Base-by-base conservation (phyloP, 2,113 vertebrate species). In the Acrocephalus kingi region DNA sequence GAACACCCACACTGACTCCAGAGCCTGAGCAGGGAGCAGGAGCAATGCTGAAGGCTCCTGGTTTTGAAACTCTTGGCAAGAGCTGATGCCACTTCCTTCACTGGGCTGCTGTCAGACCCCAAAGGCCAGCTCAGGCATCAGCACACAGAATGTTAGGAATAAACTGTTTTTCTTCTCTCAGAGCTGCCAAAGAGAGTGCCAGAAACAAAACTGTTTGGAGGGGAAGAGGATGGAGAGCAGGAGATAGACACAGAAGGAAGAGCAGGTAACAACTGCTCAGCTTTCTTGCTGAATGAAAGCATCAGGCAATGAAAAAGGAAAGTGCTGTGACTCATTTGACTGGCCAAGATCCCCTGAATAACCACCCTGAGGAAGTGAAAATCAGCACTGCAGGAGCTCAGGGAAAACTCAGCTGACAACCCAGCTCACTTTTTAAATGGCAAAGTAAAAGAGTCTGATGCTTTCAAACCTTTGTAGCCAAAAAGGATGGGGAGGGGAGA, bases 331-430 rank as follows among this genome's bases (percentile, higher is more conserved):
- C 71, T 85, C 62, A 64, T 71, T 39, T 22, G 56, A 66, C 58
- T 72, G 48, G 58, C 69, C 84, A 86, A 74, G 31, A 31, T 92
- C 43, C 82, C 93, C 76, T 87, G 75, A 90, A 88, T 91, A 78
- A 82, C 52, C n/a, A 73, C 80, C 87, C 13, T 27, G 39, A 62
- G 72, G 35, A 93, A 67, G 41, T 67, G 55, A 94, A 84, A 93
- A 94, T 72, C 25, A 85, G 52, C 61, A 45, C 67, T 71, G 43
- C 20, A 59, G 84, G 66, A 94, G 56, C 52, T 77, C 51, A 35
- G 52, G 43, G 33, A 52, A 89, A 96, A 83, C 28, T 61, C 89
- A 95, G 88, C 76, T 93, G 93, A 86, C 72, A 92, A 72, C 13
- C 3, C 30, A 76, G 7, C 33, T 55, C 63, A 64, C 45, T 90